Percentiles rank a stretch among this genome's conserved stretches.
These are phyloP conservation scores for Sitta carolinensis DNA, from an alignment of 2,797 vertebrate genomes.

Conservation along the genomic window DNA sequence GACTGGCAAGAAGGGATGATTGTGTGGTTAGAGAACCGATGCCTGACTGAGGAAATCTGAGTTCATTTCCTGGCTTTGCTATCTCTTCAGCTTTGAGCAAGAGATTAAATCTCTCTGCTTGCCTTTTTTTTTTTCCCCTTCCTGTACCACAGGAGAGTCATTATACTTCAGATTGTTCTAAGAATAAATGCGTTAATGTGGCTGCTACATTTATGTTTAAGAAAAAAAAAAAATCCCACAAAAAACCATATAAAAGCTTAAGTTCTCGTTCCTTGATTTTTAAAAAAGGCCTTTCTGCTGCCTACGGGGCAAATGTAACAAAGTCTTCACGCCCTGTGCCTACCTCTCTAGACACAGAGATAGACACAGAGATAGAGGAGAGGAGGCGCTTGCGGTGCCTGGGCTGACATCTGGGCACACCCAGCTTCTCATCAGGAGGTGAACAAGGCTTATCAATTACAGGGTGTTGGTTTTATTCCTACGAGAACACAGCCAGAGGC, in stretches of 20 bases:
- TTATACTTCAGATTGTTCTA: not conserved
- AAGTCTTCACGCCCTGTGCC: rapidly evolving
- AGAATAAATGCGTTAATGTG: constrained; percentile 14
- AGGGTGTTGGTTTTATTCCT: not conserved
- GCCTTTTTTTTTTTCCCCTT: not conserved
- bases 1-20: not conserved
- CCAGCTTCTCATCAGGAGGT: not conserved
- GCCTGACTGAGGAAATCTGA: constrained; percentile 33
- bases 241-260: not conserved
- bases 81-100: not conserved
- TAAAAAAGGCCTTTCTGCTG: not conserved
- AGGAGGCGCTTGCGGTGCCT: not conserved
- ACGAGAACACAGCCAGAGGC: not conserved
- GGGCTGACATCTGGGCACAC: not conserved
- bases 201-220: not conserved
- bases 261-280: not conserved
- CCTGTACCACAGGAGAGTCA: not conserved
- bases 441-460: not conserved
- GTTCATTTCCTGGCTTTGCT: constrained; percentile 36
- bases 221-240: not conserved
- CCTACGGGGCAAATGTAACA: not conserved
- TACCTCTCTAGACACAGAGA: too few relatives aligned
- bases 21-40: not conserved
- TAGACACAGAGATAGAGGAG: too few relatives aligned
- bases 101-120: constrained; percentile 12